Conservation (phyloP, 1,140 invertebrate genomes). For the Steinernema feltiae region DNA sequence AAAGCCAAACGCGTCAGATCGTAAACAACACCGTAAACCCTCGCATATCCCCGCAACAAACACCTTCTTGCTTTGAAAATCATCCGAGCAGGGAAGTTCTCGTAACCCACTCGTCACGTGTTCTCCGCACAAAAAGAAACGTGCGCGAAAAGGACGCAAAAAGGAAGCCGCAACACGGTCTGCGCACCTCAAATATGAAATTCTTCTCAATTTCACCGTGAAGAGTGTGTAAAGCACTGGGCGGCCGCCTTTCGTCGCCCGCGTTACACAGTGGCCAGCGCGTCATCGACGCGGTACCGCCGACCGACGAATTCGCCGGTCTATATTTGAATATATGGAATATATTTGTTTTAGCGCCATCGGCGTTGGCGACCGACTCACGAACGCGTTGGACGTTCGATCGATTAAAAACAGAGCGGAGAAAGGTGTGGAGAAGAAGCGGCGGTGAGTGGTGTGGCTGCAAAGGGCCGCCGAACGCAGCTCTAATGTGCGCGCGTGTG, state of each 20-base stretch:
- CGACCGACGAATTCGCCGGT: no score
- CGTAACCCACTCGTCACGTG: no score
- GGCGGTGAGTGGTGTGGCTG: no score
- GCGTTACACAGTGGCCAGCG: background rate
- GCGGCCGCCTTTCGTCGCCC: background rate
- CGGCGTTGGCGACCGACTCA: background rate
- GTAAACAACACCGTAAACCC: no score
- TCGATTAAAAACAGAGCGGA: background rate
- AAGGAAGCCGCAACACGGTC: background rate
- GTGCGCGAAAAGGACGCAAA: background rate
- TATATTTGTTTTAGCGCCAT: constrained; percentile 13
- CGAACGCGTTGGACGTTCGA: background rate
- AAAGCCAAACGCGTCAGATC: no score
- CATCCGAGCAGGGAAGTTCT: no score
- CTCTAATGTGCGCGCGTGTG: no score
- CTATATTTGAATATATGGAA: background rate
- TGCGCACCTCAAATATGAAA: background rate
- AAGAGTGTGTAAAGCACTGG: background rate
- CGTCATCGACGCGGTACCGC: no score
- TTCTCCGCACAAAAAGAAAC: no score
- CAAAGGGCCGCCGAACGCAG: no score
- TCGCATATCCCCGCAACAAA: no score
- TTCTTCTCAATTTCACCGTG: background rate
- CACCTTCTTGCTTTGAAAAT: no score
- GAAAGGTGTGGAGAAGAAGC: background rate